Evolutionary conservation across 2,888 invertebrate genomes (phyloP).

Genomic region (Drosophila dives): DNA sequence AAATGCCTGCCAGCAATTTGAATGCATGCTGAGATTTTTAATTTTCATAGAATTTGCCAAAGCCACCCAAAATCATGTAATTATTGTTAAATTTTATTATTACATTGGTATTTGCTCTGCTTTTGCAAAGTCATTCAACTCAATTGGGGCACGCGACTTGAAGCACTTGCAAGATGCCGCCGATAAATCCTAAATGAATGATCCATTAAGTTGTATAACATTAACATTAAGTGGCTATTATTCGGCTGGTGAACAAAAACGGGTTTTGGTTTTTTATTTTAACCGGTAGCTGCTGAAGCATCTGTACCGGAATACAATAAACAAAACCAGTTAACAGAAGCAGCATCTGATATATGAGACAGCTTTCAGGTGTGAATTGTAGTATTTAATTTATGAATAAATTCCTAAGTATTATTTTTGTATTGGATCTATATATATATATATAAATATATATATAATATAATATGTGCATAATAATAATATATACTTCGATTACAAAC

Average conservation of each 20-base stretch:
- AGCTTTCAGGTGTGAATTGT: neutral
- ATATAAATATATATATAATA: too few species aligned
- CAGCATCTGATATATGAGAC: conserved; percentile 5
- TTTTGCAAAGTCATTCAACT: conserved; percentile 43
- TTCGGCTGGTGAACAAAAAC: conserved; percentile 47
- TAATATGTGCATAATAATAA: neutral
- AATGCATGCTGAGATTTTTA: conserved; percentile 68
- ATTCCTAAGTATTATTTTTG: neutral
- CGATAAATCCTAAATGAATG: conserved; percentile 44
- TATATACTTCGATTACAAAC: neutral
- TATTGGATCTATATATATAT: too few species aligned
- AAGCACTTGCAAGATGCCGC: conserved; percentile 23
- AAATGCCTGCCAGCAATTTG: conserved; percentile 54
- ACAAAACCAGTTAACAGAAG: neutral
- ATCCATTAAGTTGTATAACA: conserved; percentile 54
- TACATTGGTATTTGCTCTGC: neutral
- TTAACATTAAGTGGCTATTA: conserved; percentile 53
- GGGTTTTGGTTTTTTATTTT: conserved; percentile 36
- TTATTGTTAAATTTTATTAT: conserved; percentile 9
- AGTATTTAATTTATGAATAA: neutral
- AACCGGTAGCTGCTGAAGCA: conserved; percentile 18
- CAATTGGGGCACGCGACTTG: conserved; percentile 54
- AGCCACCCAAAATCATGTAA: conserved; percentile 9
- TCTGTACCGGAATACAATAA: neutral
- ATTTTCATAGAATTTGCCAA: conserved; percentile 53